Evolutionary conservation across 2,888 invertebrate species (phyloP), one percentile per base, ranked within the genome.

Genomic region (Brenthis hecate): DNA sequence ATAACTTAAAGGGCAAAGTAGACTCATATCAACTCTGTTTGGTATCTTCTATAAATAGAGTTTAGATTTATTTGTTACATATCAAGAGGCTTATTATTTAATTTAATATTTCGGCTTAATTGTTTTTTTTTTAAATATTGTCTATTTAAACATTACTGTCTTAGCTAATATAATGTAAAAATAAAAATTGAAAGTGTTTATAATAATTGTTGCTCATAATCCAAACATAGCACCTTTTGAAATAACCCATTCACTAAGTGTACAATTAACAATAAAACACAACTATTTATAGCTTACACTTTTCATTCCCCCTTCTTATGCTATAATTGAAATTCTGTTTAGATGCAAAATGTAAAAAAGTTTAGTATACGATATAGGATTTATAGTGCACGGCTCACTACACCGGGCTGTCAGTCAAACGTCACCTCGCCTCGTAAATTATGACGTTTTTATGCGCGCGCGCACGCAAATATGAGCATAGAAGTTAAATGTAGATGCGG

Each of bases 391-490:
- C 71, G 73, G 77, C 73, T 74, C 73, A 77, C 74, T 75, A 76
- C 80, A 74, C 76, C 75, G 76, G 65, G 75, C 80, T 80, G 87
- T 88, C 88, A 80, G 78, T 86, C 87, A 85, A 71, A 80, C 83
- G 82, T 87, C 87, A 82, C 72, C 64, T 75, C 63, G 66, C 50
- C 73, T 82, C 83, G 84, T 86, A 84, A 85, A 87, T 87, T 82
- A 85, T 81, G 79, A 83, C 75, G 85, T 82, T 86, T 87, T 88
- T 88, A 83, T 81, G 84, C 84, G 84, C 80, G 68, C 71, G 85
- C 85, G 85, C 89, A 89, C 87, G 87, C 87, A 82, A 85, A 86
- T 88, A 81, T 77, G 73, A 57, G 36, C 71, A 72, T 56, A 74
- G 75, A 75, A 28, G 66, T 64, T 53, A 55, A 23, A 13, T 55